Base-by-base conservation (phyloP, 2,888 invertebrate species). In the Lordiphosa fenestrarum region DNA sequence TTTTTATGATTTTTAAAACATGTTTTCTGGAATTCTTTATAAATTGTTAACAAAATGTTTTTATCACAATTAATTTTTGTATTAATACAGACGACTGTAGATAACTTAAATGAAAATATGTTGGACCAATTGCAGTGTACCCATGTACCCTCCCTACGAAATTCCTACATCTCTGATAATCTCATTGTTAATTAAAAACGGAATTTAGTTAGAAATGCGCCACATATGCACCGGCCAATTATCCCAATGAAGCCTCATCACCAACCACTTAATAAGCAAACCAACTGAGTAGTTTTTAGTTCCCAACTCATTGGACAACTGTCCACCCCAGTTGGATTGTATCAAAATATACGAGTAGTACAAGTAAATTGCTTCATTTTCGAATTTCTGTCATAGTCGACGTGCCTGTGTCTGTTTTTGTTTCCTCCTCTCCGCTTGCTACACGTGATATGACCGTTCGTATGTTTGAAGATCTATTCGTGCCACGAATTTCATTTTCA, bases 291-390 rank as follows among this genome's bases (percentile, higher is more conserved):
- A 52, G 52, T 44, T 44, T 61, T 62, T 62, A 25, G 37, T 37
- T 37, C 4, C 37, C 37, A 19, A 15, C 23, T 9, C 33, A 57
- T 37, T 53, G 63, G 48, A 23, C 23, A 23, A 23, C 23, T 23
- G 23, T 23, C 23, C 23, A 6, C 5, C 23, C 21, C 23, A 6
- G 23, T 23, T 53, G 63, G 46, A 44, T 41, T 53, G 77, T 77
- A 84, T 77, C 78, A 76, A 83, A 83, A 70, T 25, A 25, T 25
- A 25, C 5, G 30, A 44, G 25, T 44, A 15, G 61, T 76, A 71
- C 71, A 78, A 84, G 84, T 73, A 84, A 80, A 80, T 80, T 82
- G 78, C 78, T 80, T 84, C 82, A 82, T 80, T 80, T 84, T 80
- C 75, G 83, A 80, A 80, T 80, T 80, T 84, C 81, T 80, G 82